A percentile compares a stretch with the other conserved stretches of the same genome.
phyloP scores from a whole-genome alignment of 37 sponge, comb jelly and placozoan species.

The Oscarella lobularis region DNA sequence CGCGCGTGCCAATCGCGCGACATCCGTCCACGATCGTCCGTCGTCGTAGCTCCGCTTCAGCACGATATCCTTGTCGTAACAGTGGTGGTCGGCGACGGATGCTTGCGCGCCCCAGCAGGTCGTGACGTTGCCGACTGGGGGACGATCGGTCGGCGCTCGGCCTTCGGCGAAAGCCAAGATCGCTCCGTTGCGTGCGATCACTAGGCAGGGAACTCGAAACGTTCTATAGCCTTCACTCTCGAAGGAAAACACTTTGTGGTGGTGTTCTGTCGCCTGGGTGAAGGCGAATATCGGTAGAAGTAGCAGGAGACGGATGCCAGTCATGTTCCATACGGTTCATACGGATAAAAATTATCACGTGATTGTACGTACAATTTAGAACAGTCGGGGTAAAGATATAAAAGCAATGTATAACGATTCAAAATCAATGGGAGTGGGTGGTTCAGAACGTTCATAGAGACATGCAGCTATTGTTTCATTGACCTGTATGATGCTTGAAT shows the following conservation, averaged over 20 bases:
- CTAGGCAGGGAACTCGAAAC: slow-evolving; percentile 5
- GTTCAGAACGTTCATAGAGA: not conserved
- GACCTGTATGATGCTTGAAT: not conserved
- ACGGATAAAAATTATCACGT: too few relatives aligned
- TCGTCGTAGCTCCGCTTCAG: not conserved
- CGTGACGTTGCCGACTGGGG: not conserved
- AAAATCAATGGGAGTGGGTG: not conserved
- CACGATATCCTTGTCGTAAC: slow-evolving; percentile 6
- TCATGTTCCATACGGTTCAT: too few relatives aligned
- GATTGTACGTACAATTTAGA: too few relatives aligned
- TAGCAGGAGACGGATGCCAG: too few relatives aligned
- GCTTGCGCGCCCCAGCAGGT: not conserved
- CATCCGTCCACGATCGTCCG: not conserved
- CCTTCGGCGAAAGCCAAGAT: not conserved
- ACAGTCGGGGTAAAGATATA: not conserved
- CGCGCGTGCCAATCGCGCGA: not conserved
- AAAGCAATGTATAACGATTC: not conserved
- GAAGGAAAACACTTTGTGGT: not conserved
- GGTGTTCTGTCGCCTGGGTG: too few relatives aligned
- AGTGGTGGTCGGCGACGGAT: not conserved
- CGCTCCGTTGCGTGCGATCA: not conserved
- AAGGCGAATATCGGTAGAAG: too few relatives aligned
- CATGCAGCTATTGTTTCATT: not conserved
- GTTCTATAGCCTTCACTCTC: not conserved
- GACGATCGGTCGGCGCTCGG: not conserved